Conservation (phyloP, 2,888 invertebrate genomes). For the Mimumesa dahlbomi region DNA sequence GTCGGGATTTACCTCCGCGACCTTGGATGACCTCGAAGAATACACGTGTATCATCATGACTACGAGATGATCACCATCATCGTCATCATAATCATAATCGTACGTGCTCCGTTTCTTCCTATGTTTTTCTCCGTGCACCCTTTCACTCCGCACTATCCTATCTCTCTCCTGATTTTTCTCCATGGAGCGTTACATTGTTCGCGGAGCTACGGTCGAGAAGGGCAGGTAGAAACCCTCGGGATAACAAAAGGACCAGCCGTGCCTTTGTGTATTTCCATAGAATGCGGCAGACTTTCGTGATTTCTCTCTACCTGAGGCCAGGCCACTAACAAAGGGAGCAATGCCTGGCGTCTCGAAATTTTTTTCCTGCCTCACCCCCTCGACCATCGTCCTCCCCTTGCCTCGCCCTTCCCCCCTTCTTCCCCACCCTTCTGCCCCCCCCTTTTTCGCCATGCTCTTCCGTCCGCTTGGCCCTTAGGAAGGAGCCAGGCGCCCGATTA, state of each 20-base stretch:
- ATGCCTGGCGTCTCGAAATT: constrained; percentile 61
- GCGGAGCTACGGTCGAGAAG: constrained; percentile 39
- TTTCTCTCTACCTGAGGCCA: constrained; percentile 57
- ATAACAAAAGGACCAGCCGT: constrained; percentile 63
- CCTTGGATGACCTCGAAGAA: constrained; percentile 46
- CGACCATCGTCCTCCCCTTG: not conserved
- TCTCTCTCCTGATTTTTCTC: constrained; percentile 34
- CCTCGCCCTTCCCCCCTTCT: constrained; percentile 19
- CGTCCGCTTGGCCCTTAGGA: constrained; percentile 25
- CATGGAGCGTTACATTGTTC: constrained; percentile 57
- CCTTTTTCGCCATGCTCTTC: too few relatives aligned
- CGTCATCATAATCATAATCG: too few relatives aligned
- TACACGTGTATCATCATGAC: not conserved
- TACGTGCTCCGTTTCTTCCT: not conserved
- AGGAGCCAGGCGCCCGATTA: constrained; percentile 70
- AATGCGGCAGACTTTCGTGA: constrained; percentile 64
- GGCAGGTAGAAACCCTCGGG: constrained; percentile 54
- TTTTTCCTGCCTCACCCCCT: constrained; percentile 37
- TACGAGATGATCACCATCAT: not conserved
- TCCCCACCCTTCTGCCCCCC: too few relatives aligned
- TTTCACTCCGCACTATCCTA: not conserved
- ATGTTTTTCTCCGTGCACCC: not conserved
- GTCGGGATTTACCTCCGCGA: constrained; percentile 20
- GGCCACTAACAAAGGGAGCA: constrained; percentile 54
- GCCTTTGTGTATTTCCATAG: constrained; percentile 63